Percentiles rank a stretch among this genome's conserved stretches.
Conservation (phyloP, 2,797 vertebrate species). For the Dermochelys coriacea region DNA sequence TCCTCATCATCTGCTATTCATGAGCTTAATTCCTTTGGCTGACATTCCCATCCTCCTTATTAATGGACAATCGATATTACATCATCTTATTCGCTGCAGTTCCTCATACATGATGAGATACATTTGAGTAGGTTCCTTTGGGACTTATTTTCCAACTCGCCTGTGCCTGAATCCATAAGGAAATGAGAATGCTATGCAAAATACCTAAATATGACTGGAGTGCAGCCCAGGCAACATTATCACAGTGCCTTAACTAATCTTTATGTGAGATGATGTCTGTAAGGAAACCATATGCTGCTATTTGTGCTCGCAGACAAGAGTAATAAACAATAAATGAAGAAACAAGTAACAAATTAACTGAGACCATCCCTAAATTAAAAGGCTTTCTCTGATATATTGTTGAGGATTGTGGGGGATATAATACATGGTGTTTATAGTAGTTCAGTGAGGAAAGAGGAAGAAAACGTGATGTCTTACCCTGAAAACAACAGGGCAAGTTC, state of each 20-base stretch:
- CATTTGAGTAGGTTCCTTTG: slow-evolving; percentile 62
- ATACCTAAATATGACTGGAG: slow-evolving; percentile 48
- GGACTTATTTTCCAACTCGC: slow-evolving; percentile 71
- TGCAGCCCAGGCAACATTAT: slow-evolving; percentile 29
- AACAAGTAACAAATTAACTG: slow-evolving; percentile 46
- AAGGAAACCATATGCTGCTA: slow-evolving; percentile 63
- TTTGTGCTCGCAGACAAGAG: slow-evolving; percentile 53
- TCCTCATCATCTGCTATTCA: slow-evolving; percentile 75
- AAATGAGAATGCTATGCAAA: slow-evolving; percentile 54
- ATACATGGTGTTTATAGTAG: background rate
- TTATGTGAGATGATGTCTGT: slow-evolving; percentile 18
- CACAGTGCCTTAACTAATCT: slow-evolving; percentile 9
- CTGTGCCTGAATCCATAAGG: slow-evolving; percentile 57
- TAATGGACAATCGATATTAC: slow-evolving; percentile 78
- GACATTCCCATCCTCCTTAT: slow-evolving; percentile 74
- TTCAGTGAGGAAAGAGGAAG: background rate
- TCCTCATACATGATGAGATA: slow-evolving; percentile 72
- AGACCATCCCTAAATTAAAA: slow-evolving; percentile 34
- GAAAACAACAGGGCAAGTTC: background rate
- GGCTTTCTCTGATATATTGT: background rate
- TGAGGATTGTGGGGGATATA: background rate
- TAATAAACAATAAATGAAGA: slow-evolving; percentile 55
- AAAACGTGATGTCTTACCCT: background rate
- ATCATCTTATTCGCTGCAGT: slow-evolving; percentile 73
- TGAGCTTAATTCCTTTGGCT: slow-evolving; percentile 73